phyloP scores from a whole-genome alignment of 2,888 invertebrate genomes.

The Troides helena region DNA sequence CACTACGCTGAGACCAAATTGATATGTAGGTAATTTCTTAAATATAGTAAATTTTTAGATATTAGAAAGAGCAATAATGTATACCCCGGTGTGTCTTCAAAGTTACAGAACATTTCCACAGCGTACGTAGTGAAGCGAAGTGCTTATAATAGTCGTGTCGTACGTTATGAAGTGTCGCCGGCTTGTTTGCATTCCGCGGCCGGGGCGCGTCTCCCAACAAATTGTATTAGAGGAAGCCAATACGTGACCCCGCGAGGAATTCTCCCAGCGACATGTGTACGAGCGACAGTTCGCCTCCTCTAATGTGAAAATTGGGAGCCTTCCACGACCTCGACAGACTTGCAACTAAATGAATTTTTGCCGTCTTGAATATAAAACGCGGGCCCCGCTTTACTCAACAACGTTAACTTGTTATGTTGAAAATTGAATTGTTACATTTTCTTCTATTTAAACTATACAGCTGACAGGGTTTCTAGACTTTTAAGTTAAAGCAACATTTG shows the following conservation, averaged over 20 bases:
- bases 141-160: constrained; percentile 65
- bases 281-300: constrained; percentile 52
- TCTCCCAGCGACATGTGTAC: constrained; percentile 55
- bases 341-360: constrained; percentile 32
- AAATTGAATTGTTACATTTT: constrained; percentile 20
- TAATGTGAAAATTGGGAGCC: constrained; percentile 59
- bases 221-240: constrained; percentile 74
- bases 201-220: constrained; percentile 65
- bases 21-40: too few relatives aligned
- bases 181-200: constrained; percentile 65
- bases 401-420: constrained; percentile 25
- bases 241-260: constrained; percentile 68
- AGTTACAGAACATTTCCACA: not conserved
- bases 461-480: too few relatives aligned
- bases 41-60: too few relatives aligned
- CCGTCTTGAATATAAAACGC: constrained; percentile 29
- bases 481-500: too few relatives aligned
- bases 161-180: constrained; percentile 60
- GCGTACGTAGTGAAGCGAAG: constrained; percentile 48
- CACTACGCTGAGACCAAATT: too few relatives aligned
- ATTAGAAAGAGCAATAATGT: too few relatives aligned
- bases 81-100: too few relatives aligned
- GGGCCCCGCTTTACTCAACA: constrained; percentile 13
- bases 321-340: constrained; percentile 40
- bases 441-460: constrained; percentile 6